Conservation (phyloP, 2,797 vertebrate genomes). For the Menidia menidia region DNA sequence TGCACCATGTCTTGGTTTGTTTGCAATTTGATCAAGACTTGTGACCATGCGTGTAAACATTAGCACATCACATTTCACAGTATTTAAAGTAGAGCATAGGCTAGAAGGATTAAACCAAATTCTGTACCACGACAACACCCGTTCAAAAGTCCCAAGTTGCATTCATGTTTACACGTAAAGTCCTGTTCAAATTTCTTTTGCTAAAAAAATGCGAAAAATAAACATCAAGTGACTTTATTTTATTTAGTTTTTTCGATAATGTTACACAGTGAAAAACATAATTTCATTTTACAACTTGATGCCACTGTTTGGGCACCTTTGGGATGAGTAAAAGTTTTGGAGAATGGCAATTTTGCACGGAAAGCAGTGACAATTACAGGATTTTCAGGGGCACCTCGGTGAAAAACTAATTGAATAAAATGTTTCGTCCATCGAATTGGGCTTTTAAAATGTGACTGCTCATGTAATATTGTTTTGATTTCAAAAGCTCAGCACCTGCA, state of each 20-base stretch:
- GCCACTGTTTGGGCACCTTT: not conserved
- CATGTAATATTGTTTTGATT: conserved; percentile 70
- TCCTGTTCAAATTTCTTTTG: not conserved
- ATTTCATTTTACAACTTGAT: not conserved
- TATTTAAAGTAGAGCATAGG: not conserved
- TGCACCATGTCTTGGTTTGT: not conserved
- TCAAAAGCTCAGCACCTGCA: conserved; percentile 28
- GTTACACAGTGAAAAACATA: not conserved
- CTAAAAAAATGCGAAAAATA: not conserved
- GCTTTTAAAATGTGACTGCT: conserved; percentile 49
- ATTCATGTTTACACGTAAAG: not conserved
- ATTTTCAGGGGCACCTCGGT: conserved; percentile 17
- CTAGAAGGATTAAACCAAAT: not conserved
- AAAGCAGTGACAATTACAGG: conserved; percentile 26
- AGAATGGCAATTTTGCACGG: conserved; percentile 15
- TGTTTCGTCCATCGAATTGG: conserved; percentile 41
- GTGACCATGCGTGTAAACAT: not conserved
- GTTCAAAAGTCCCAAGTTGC: too few relatives aligned
- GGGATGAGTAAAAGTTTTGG: conserved; percentile 19
- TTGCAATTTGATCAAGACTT: not conserved
- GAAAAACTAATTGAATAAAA: conserved; percentile 63
- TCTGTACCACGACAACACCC: too few relatives aligned
- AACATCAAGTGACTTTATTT: not conserved
- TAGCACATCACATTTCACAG: not conserved
- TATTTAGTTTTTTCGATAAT: not conserved